Percentiles rank a stretch among this genome's conserved stretches.
Evolutionary conservation across 1,140 invertebrate species (phyloP).

Genomic region (Cotesia glomerata): DNA sequence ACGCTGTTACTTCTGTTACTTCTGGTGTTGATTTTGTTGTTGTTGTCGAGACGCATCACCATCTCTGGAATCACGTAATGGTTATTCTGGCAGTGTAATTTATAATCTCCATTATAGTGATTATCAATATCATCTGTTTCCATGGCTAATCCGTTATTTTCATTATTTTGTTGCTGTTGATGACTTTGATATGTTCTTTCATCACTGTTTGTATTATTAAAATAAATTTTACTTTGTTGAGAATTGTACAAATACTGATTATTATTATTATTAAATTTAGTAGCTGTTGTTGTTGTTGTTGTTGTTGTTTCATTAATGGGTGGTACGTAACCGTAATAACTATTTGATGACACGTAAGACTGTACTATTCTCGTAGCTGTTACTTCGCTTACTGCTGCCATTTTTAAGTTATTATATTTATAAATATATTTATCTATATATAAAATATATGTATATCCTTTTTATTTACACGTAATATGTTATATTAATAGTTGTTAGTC

Average conservation of each 20-base stretch:
- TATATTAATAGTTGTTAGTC: too few species aligned
- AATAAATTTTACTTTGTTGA: constrained; percentile 12
- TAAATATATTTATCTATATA: background rate
- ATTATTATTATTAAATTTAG: background rate
- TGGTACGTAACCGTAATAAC: constrained; percentile 50
- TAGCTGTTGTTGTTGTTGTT: constrained; percentile 27
- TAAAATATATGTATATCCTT: background rate
- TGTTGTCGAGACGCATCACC: constrained; percentile 1
- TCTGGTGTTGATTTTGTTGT: background rate
- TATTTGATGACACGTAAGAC: constrained; percentile 48
- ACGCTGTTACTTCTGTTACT: too few species aligned
- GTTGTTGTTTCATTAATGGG: constrained; percentile 17
- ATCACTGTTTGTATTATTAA: background rate
- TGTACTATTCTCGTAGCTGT: constrained; percentile 27
- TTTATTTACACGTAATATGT: too few species aligned
- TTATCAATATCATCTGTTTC: constrained; percentile 46
- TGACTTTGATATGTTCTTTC: background rate
- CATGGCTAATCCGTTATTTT: constrained; percentile 39
- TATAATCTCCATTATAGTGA: background rate
- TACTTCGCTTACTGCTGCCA: constrained; percentile 39
- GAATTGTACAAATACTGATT: background rate
- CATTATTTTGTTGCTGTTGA: constrained; percentile 14
- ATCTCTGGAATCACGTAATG: constrained; percentile 48
- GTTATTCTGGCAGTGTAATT: constrained; percentile 44
- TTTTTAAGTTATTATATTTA: constrained; percentile 18